Evolutionary conservation across 2,888 invertebrate species (phyloP), one percentile per base, ranked within the genome.

Genomic region (Drosophila niveifrons): DNA sequence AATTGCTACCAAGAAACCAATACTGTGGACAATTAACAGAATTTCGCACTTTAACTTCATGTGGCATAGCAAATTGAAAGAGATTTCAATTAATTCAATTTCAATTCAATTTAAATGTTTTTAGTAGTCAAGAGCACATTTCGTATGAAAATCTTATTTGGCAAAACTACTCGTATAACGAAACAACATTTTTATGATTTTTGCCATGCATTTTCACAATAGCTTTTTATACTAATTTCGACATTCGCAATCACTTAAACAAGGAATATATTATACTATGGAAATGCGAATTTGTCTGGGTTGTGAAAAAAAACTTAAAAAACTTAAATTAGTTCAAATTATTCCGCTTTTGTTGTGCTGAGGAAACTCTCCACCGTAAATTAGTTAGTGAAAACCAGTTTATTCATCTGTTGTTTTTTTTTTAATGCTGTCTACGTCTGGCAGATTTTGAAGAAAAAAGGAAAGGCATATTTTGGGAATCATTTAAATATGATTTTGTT

Each of bases 281-380:
- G 31, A 50, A 17, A 31, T 50, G n/a, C 31, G 50, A 34, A 50
- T 31, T 17, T 17, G 18, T 44, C 13, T 44, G 18, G 1, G 17
- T 44, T 18, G 13, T 44, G 44, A 44, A 18, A 11, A n/a, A 18
- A 44, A 44, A 44, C 3, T 44, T 44, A 11, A n/a, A 18, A 44
- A 44, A 44, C 3, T 44, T 44, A 17, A 44, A 41, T 41, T 41
- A 41, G 39, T 41, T 41, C 39, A 41, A 41, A 41, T 41, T 41
- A 41, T 41, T 15, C 39, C 13, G 15, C 13, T 41, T 41, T 41
- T 41, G 3, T 15, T 41, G 39, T 13, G 39, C 15, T 41, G 39
- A 41, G 39, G 39, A 41, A 41, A 15, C 39, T 41, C 39, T 41
- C 39, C 7, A 41, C 39, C 8, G 13, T 15, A 41, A 41, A 41